Base-by-base conservation (phyloP, 2,888 invertebrate genomes). In the Lymantria monacha region DNA sequence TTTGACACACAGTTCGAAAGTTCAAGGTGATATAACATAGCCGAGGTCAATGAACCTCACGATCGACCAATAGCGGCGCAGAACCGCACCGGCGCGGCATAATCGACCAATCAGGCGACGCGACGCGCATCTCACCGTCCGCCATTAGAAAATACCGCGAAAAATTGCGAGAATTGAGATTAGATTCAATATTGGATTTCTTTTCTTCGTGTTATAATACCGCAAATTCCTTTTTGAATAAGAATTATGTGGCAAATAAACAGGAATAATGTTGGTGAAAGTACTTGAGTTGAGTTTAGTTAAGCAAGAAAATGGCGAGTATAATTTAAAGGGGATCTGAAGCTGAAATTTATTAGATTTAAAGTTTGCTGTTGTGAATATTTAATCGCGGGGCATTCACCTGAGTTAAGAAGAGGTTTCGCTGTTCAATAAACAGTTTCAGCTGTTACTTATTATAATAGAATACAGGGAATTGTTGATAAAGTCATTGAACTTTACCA, bases 21-120 rank as follows among this genome's bases (percentile, higher is more conserved):
- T 75, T 81, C 79, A 80, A 78, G 78, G 76, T 68, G 51, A 70
- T 46, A 55, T 59, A 33, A 61, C 44, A 46, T 49, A 40, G 41
- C 46, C 61, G 68, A 76, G 79, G 72, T 77, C 59, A 59, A 63
- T 68, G 72, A 63, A 70, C 79, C 56, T 33, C 30, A 11, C 44
- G 42, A 54, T 57, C 61, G 47, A 63, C 81, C 81, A 81, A 81
- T 79, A 43, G 56, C 49, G 61, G 47, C 58, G 56, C 54, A 48
- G 54, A 58, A 54, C 66, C 61, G 61, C 59, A 60, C 15, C 55
- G 49, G 49, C 45, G 58, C 53, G 55, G 52, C 54, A 46, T 51
- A 63, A 63, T 60, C 67, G 60, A 68, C 74, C 73, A 76, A 76
- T 76, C 72, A 66, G 53, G 48, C 43, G 46, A 56, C 41, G 45